Evolutionary conservation across 2,888 invertebrate species (phyloP), one percentile per base, ranked within the genome.

Genomic region (Thymelicus sylvestris): DNA sequence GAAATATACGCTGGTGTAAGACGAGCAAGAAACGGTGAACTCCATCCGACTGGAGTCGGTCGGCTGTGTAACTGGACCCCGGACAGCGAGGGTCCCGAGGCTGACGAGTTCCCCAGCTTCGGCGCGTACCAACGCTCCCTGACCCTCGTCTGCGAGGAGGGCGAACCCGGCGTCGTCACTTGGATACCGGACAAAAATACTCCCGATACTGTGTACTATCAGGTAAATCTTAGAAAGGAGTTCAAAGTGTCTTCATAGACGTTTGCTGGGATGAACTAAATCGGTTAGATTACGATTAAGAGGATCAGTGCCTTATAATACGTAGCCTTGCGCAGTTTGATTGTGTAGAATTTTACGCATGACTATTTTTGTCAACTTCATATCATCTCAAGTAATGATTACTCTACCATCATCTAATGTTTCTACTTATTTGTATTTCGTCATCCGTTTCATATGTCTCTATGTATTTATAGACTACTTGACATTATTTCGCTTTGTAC

Each of bases 201-300:
- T 0, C 98, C 98, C 0, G 97, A 98, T 85, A 97, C 97, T 7
- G 97, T 98, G 52, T 98, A 98, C 86, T 98, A 98, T 87, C 98
- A 97, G 95, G 97, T 97, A 86, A 77, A 13, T 1, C 13, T 19
- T 24, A 7, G 10, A n/a, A 24, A 10, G 12, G 24, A 12, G 24
- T 24, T 55, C 2, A 10, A 55, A 6, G 24, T 19, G 24, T 8
- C 44, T 7, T 19, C 19, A 52, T 15, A 52, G 50, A 7, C 19
- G n/a, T 52, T 52, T 52, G 50, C 19, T 52, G 19, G 7, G 15
- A 52, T 6, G 15, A 15, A 4, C 7, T 52, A n/a, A 8, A 52
- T 55, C 12, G 12, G 55, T 59, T 59, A 39, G 7, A 39, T 39
- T 39, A 38, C 7, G 10, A 44, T 31, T 31, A 31, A 5, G 31